Evolutionary conservation across 1,140 invertebrate species (phyloP).

Genomic region (Conus betulinus): DNA sequence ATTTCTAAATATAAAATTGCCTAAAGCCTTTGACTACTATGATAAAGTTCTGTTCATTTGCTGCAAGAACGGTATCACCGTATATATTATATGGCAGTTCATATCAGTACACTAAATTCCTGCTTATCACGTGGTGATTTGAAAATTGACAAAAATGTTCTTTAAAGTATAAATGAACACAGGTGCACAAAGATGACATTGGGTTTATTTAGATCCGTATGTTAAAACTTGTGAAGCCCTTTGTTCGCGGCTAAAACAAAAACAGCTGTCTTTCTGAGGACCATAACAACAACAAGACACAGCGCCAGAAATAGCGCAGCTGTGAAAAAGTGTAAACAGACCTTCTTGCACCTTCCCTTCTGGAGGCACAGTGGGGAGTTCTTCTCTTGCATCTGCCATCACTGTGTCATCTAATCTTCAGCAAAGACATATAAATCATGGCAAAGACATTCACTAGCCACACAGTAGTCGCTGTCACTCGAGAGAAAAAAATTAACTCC

Average conservation of each 20-base stretch:
- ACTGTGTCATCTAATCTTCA: slow-evolving; percentile 6
- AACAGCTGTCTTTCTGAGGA: neutral
- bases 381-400: neutral
- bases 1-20: too few relatives aligned
- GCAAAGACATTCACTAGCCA: neutral
- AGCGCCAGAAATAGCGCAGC: slow-evolving; percentile 4
- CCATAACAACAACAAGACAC: neutral
- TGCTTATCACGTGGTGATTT: too few relatives aligned
- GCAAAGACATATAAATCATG: neutral
- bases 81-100: too few relatives aligned
- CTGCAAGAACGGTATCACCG: too few relatives aligned
- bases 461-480: neutral
- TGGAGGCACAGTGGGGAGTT: neutral
- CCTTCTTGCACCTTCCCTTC: neutral
- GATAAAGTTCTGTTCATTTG: too few relatives aligned
- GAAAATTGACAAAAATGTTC: too few relatives aligned
- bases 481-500: neutral
- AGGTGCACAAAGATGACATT: too few relatives aligned
- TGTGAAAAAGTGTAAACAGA: neutral
- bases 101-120: too few relatives aligned
- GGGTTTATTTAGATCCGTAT: neutral
- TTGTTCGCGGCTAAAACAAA: neutral
- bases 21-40: too few relatives aligned
- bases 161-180: neutral
- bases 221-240: neutral